Base-by-base conservation (phyloP, 2,113 vertebrate species). In the Phoxinus phoxinus region DNA sequence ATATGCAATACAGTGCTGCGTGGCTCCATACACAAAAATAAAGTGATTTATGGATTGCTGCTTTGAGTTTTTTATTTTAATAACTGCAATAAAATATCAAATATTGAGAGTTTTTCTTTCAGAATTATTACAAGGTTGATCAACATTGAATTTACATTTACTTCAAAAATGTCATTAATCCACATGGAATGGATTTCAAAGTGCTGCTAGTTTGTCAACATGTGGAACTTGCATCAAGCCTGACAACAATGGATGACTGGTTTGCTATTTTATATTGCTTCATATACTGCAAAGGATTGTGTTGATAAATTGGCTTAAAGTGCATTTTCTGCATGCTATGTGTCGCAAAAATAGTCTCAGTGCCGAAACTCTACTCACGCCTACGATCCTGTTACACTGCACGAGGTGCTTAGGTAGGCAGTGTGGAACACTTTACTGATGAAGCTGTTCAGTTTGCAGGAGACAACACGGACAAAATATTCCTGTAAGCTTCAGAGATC, bases 361-460 rank as follows among this genome's bases (percentile, higher is more conserved):
- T 32, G 15, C 27, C 46, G 8, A 76, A 53, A 17, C 15, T 51
- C 48, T 76, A 51, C 15, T 53, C 74, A 32, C 9, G 17, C 74
- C 74, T 53, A 76, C 48, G 19, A 48, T 53, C 48, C n/a, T 53
- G 48, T 76, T 76, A 53, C 27, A 76, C 48, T 53, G 74, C 74
- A 19, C 48, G 4, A 17, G 7, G 48, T 53, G 74, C 25, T 30
- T 76, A 76, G 74, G 74, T 53, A 27, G 74, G 74, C 74, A 53
- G 74, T 76, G 48, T 53, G 15, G 32, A 76, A 76, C 27, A 32
- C 61, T 69, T 69, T 10, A 59, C 58, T 63, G 32, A 44, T 61
- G 7, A 80, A 80, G 35, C 30, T 44, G 58, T 63, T 63, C 35
- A 44, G 77, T 63, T 80, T 80, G 35, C 23, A 41, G 56, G 3